A percentile compares a stretch with the other conserved stretches of the same genome.
Conservation (phyloP, 2,888 invertebrate species). For the Campoplex nolae region DNA sequence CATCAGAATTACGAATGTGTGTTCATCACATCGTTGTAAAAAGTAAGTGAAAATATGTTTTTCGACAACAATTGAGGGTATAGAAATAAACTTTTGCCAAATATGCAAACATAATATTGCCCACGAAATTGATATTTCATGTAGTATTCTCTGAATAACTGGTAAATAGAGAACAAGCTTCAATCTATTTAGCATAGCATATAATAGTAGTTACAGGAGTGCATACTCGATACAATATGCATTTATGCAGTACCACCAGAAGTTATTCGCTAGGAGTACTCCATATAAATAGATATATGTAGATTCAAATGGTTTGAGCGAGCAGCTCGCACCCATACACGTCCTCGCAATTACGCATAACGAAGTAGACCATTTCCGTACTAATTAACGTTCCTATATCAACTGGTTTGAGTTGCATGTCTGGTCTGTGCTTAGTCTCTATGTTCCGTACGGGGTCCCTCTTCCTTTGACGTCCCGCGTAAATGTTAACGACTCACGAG, state of each 20-base stretch:
- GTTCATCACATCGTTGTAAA: background rate
- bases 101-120: background rate
- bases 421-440: slow-evolving; percentile 42
- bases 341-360: slow-evolving; percentile 75
- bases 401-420: slow-evolving; percentile 63
- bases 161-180: background rate
- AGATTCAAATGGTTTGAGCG: slow-evolving; percentile 5
- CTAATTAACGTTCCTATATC: slow-evolving; percentile 76
- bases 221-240: slow-evolving; percentile 43
- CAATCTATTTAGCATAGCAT: slow-evolving; percentile 53
- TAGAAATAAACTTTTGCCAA: background rate
- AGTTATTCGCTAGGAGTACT: slow-evolving; percentile 19
- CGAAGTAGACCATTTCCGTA: slow-evolving; percentile 75
- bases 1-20: background rate
- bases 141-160: background rate
- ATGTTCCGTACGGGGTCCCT: slow-evolving; percentile 35
- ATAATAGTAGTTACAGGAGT: slow-evolving; percentile 25
- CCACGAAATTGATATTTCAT: background rate
- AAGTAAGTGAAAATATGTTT: background rate
- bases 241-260: slow-evolving; percentile 28
- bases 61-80: background rate
- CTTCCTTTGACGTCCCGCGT: slow-evolving; percentile 53
- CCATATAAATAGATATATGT: background rate
- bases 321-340: slow-evolving; percentile 44
- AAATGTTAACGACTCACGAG: slow-evolving; percentile 56